These are phyloP conservation scores for Tenodera sinensis DNA, from an alignment of 2,888 invertebrate species.

Conservation along the genomic window DNA sequence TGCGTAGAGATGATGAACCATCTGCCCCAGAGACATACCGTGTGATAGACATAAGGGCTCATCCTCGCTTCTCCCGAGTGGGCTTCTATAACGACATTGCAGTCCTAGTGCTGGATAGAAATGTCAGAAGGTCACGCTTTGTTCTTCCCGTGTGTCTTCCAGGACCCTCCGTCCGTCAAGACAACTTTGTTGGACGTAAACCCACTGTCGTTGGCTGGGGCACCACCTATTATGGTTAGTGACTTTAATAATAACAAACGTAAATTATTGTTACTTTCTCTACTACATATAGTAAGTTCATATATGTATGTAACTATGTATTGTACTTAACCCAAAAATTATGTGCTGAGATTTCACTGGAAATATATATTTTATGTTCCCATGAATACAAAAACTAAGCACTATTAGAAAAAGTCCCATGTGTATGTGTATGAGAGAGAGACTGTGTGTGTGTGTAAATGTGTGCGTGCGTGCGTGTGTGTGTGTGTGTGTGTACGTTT, in stretches of 20 bases:
- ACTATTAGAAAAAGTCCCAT: no score
- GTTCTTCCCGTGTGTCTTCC: constrained; percentile 87
- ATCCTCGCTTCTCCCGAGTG: constrained; percentile 79
- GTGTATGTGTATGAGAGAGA: no score
- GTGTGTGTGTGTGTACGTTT: no score
- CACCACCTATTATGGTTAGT: constrained; percentile 73
- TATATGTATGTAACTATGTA: no score
- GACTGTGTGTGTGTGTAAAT: no score
- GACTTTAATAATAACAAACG: neutral
- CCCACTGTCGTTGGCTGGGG: constrained; percentile 94
- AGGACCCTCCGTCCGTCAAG: constrained; percentile 51
- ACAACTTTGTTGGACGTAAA: constrained; percentile 66
- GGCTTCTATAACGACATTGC: constrained; percentile 97
- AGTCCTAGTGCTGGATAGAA: constrained; percentile 66
- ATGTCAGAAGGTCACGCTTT: constrained; percentile 77
- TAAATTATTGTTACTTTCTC: neutral
- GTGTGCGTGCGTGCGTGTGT: no score
- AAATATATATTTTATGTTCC: no score
- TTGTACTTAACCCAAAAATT: no score
- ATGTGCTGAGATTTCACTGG: no score
- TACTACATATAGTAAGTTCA: no score
- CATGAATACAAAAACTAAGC: no score
- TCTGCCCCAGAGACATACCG: constrained; percentile 76
- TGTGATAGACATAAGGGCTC: constrained; percentile 74
- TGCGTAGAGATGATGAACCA: constrained; percentile 79